A percentile compares a stretch with the other conserved stretches of the same genome.
phyloP scores from a whole-genome alignment of 2,113 vertebrate species.

The Todiramphus chloris region DNA sequence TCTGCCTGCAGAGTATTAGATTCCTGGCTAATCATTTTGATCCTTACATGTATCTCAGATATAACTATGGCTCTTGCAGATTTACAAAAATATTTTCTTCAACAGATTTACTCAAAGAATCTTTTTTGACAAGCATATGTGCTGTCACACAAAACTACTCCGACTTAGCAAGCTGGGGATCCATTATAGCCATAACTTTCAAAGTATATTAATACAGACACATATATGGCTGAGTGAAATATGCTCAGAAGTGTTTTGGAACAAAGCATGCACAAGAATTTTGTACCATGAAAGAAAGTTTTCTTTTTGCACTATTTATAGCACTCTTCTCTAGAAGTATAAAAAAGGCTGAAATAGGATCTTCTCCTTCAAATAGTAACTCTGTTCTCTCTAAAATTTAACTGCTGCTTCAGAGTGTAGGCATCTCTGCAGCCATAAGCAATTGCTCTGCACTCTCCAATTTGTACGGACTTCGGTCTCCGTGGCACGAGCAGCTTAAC shows the following conservation, averaged over 20 bases:
- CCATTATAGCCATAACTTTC: constrained; percentile 71
- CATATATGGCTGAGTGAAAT: constrained; percentile 65
- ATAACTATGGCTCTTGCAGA: constrained; percentile 44
- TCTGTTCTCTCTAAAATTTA: constrained; percentile 27
- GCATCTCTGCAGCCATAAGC: not conserved
- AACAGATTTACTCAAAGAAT: constrained; percentile 70
- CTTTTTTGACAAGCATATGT: constrained; percentile 70
- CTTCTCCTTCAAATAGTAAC: constrained; percentile 55
- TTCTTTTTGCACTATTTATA: constrained; percentile 56
- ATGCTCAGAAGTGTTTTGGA: constrained; percentile 68
- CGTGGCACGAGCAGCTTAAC: not conserved
- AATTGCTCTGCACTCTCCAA: not conserved
- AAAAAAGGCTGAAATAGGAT: constrained; percentile 40
- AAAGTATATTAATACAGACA: constrained; percentile 70
- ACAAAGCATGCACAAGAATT: constrained; percentile 52
- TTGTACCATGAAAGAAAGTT: constrained; percentile 61
- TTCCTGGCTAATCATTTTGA: constrained; percentile 57
- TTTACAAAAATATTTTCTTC: constrained; percentile 70
- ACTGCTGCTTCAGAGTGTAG: not conserved
- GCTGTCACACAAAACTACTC: constrained; percentile 68
- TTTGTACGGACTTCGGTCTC: accelerated
- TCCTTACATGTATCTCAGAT: constrained; percentile 53
- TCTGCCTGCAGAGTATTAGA: not conserved
- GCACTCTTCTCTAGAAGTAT: constrained; percentile 13
- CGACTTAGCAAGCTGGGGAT: constrained; percentile 66